Evolutionary conservation across 1,140 invertebrate species (phyloP), one percentile per base, ranked within the genome.

Genomic region (Parapsyche elsis): DNA sequence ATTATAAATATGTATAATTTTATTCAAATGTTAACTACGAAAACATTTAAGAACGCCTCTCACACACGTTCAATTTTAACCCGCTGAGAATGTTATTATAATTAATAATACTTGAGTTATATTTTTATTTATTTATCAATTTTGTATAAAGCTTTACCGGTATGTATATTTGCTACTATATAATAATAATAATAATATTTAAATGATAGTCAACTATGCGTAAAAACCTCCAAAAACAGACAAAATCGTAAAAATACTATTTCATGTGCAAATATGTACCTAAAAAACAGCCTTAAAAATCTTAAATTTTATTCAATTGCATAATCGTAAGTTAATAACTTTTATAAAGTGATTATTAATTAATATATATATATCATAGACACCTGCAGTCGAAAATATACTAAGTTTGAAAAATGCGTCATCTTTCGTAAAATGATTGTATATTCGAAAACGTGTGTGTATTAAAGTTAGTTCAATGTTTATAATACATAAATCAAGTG

Each of bases 141-240:
- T 21, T 14, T 75, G 21, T 75, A 73, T 73, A 73, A 73, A 73
- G 71, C 71, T 75, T 75, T 14, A 75, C 30, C 26, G 53, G 53
- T 75, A 75, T 46, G 64, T 67, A 67, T 67, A 67, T 67, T 67
- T 46, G 44, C 73, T 75, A 75, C 73, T 75, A 75, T 75, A 75
- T 75, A 75, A 21, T 59, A n/a, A 75, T 75, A 75, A 21, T 59
- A n/a, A 81, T 38, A 38, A 38, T 67, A 14, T 67, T 67, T 24
- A 67, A 67, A 67, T 67, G 64, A 81, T 76, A 9, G 79, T 79
- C 71, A 81, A 79, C 81, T 81, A 79, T 67, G 44, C 73, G 61
- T 79, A 78, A 70, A 81, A 79, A 79, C 59, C 44, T 71, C 73
- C 75, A 76, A 76, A 61, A 79, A 81, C 80, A 77, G 59, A 81